These are phyloP conservation scores for Leiothrix lutea DNA, from an alignment of 2,113 vertebrate genomes.

Conservation along the genomic window DNA sequence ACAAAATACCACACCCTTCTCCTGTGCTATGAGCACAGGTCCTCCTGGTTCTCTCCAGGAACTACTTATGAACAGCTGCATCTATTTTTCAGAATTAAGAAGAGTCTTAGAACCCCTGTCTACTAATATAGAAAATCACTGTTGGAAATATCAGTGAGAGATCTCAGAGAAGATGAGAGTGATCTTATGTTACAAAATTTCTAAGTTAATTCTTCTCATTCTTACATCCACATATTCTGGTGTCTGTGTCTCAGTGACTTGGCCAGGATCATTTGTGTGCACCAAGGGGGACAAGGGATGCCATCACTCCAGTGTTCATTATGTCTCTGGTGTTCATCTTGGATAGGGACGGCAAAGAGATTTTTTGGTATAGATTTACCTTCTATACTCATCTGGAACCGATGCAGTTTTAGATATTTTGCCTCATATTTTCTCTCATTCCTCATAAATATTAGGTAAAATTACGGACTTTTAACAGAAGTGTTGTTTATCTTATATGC, in stretches of 20 bases:
- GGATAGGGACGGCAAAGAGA: background rate
- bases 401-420: background rate
- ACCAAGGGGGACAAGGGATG: background rate
- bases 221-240: background rate
- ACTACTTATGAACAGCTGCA: background rate
- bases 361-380: background rate
- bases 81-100: background rate
- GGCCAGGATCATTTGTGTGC: background rate
- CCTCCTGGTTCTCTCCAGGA: background rate
- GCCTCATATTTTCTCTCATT: background rate
- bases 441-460: background rate
- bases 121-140: background rate
- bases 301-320: background rate
- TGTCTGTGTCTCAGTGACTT: background rate
- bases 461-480: background rate
- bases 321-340: background rate
- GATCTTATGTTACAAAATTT: background rate
- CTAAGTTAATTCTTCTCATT: background rate
- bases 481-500: background rate
- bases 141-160: background rate
- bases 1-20: background rate
- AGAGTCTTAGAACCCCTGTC: background rate
- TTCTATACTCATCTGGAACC: background rate
- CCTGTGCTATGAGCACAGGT: background rate
- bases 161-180: background rate